Conservation (phyloP, 2,888 invertebrate genomes). For the Leptodirus hochenwartii region DNA sequence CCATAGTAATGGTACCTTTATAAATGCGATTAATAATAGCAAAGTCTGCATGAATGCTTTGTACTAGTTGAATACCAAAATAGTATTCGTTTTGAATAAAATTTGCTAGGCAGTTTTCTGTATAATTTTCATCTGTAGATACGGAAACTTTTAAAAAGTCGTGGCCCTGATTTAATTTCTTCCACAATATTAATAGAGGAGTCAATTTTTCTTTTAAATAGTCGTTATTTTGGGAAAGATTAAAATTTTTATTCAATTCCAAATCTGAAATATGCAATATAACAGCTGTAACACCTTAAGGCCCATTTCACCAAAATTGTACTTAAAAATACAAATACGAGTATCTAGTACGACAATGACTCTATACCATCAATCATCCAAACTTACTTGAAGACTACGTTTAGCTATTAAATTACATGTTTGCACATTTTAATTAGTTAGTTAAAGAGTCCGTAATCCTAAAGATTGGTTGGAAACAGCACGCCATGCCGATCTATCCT, state of each 20-base stretch:
- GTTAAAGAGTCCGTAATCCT: too few relatives aligned
- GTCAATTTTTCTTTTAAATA: slow-evolving; percentile 40
- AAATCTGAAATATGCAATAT: slow-evolving; percentile 13
- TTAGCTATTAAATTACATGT: too few relatives aligned
- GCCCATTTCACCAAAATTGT: too few relatives aligned
- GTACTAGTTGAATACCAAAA: slow-evolving; percentile 38
- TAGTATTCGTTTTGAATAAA: slow-evolving; percentile 45
- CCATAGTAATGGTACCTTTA: slow-evolving; percentile 34
- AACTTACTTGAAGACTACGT: too few relatives aligned
- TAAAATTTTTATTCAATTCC: slow-evolving; percentile 11
- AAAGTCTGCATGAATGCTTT: slow-evolving; percentile 39
- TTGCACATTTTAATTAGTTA: too few relatives aligned
- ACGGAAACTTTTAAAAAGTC: slow-evolving; percentile 21
- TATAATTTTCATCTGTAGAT: slow-evolving; percentile 8
- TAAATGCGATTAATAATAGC: slow-evolving; percentile 40
- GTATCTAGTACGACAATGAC: too few relatives aligned
- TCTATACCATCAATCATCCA: too few relatives aligned
- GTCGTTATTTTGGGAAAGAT: slow-evolving; percentile 17
- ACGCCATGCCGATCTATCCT: too few relatives aligned
- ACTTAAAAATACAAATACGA: too few relatives aligned
- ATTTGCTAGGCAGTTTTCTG: slow-evolving; percentile 31
- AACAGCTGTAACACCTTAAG: too few relatives aligned
- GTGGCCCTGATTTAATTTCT: slow-evolving; percentile 47
- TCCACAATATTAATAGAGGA: slow-evolving; percentile 69
- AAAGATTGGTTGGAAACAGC: too few relatives aligned